Evolutionary conservation across 2,113 vertebrate genomes (phyloP), one percentile per base, ranked within the genome.

Genomic region (Pipra filicauda): DNA sequence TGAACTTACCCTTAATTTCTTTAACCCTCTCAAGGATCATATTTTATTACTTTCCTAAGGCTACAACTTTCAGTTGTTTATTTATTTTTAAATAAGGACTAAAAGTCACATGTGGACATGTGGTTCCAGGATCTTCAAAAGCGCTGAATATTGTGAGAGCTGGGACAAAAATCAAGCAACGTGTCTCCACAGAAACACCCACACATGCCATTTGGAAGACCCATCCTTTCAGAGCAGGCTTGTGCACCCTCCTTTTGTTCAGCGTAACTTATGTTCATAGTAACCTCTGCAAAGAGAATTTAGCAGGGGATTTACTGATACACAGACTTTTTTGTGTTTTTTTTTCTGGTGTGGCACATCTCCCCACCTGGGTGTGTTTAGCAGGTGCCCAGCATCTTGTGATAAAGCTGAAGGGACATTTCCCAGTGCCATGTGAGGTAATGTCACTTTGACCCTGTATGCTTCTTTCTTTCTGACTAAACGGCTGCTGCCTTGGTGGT

Each of bases 401-500:
- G 70, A 41, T 39, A 37, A 91, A 57, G 37, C 6, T 6, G 26
- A n/a, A 62, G 20, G 22, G 37, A 35, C 8, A 3, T 80, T 91
- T 84, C n/a, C 44, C 65, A 65, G 1, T 5, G 27, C 48, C 51
- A 33, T 0, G 0, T 18, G 71, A 83, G n/a, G 37, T 49, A 76
- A 79, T 37, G 43, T 35, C 70, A 31, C 26, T 84, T 48, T 91
- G 58, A 57, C 41, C 77, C 23, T 16, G 2, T 3, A 2, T 22
- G 37, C 21, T 72, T 69, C 35, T 84, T 65, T 48, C 59, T 69
- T 91, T 61, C 84, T 82, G 77, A 57, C 69, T 43, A 57, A 93
- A 35, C 0, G 0, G 28, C n/a, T 66, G 1, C 41, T 59, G 43
- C 4, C 2, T 1, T 58, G 43, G 31, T 69, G 69, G 35, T 9